Base-by-base conservation (phyloP, 2,797 vertebrate genomes). In the Sebastiscus albofasciatus region DNA sequence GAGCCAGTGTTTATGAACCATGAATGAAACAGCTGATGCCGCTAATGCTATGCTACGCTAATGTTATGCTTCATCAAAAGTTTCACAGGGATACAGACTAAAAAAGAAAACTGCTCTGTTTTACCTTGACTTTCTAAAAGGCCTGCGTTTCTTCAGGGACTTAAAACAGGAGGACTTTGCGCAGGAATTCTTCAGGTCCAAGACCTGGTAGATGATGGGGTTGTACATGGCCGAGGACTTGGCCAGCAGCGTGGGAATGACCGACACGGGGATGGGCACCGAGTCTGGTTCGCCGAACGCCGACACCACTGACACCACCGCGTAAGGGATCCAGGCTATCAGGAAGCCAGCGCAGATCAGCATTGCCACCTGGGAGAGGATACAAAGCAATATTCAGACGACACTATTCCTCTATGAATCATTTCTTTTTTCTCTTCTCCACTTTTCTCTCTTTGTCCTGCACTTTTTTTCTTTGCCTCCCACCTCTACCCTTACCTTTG, bases 191-290 rank as follows among this genome's bases (percentile, higher is more conserved):
- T 95, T 97, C 78, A 96, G 96, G 26, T 97, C 94, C 6, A 97
- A 96, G n/a, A 99, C 93, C 92, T 99, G 98, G 93, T 99, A 99
- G 81, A 99, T 99, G 87, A 99, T 97, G 5, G 98, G 98, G 90
- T 99, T 99, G 94, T 99, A 99, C 97, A 99, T 97, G 29, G 98
- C 97, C 20, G 98, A 96, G 2, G 98, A 99, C 90, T 99, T 99
- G 49, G 98, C 97, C 27, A 99, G 95, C 71, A 99, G 83, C 0
- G 98, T 98, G 11, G 98, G 98, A 31, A 99, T 61, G 70, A 98
- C 97, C 0, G 98, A 99, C 61, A 96, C 94, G 1, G 96, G 84
- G 49, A 99, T 96, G 59, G 98, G 97, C 24, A 99, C 95, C 0
- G 98, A 96, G 83, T 98, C 95, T 0, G 97, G 97, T 66, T 91